Conservation (phyloP, 2,113 vertebrate species). For the Urocynchramus pylzowi region DNA sequence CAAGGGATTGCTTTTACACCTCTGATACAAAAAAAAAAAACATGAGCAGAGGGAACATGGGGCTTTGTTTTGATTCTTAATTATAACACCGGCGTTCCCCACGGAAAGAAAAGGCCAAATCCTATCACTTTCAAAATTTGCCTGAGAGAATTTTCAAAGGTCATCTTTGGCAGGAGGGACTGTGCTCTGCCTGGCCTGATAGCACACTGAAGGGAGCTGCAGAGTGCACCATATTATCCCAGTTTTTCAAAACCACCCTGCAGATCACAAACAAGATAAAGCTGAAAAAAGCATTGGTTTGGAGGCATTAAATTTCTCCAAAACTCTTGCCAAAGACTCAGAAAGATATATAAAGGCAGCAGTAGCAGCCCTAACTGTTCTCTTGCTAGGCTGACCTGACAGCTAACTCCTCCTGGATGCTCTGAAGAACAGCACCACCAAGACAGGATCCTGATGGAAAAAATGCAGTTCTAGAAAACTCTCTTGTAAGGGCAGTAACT, state of each 20-base stretch:
- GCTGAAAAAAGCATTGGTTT: background rate
- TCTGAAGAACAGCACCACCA: background rate
- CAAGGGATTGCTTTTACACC: background rate
- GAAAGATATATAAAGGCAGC: background rate
- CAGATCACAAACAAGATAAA: background rate
- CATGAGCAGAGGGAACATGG: background rate
- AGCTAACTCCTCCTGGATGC: background rate
- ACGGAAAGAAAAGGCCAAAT: background rate
- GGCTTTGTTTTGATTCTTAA: background rate
- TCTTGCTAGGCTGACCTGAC: background rate
- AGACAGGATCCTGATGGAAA: background rate
- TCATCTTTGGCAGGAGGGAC: background rate
- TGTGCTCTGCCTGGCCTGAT: background rate
- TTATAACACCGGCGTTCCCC: background rate
- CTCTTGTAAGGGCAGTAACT: background rate
- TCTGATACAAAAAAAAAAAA: background rate
- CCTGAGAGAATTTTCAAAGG: background rate
- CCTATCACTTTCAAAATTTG: background rate
- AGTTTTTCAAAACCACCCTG: background rate
- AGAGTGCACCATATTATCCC: accelerated
- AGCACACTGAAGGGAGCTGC: background rate
- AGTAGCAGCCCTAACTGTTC: background rate
- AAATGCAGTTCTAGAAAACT: background rate
- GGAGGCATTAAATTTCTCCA: background rate
- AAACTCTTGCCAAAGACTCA: background rate